Conservation (phyloP, 2,113 vertebrate species). For the Aramus guarauna region DNA sequence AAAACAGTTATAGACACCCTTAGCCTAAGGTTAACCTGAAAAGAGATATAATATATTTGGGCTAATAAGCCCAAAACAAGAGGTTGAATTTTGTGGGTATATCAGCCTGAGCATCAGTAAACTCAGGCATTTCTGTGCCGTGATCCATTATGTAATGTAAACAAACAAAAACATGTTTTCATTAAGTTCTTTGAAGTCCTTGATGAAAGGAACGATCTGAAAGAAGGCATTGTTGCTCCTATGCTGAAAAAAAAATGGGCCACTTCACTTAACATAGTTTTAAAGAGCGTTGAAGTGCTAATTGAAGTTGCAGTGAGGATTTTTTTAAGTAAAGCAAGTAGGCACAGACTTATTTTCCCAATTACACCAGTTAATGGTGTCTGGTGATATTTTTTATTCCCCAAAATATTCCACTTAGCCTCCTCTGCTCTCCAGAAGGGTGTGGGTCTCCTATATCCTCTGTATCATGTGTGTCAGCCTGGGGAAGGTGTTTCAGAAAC, state of each 20-base stretch:
- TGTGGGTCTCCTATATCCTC: neutral
- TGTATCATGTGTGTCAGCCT: neutral
- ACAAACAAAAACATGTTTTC: neutral
- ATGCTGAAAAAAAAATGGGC: neutral
- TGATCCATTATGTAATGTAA: neutral
- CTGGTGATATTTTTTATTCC: neutral
- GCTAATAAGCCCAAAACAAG: neutral
- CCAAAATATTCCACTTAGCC: neutral
- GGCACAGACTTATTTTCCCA: neutral
- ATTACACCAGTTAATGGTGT: neutral
- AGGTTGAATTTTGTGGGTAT: neutral
- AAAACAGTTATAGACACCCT: neutral
- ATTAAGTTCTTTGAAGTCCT: conserved; percentile 33
- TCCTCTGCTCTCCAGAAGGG: neutral
- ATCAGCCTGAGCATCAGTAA: neutral
- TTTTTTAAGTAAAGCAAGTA: neutral
- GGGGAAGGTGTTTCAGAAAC: neutral
- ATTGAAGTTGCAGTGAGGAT: neutral
- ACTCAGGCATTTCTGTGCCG: neutral
- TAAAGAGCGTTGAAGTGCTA: neutral
- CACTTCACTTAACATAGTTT: neutral
- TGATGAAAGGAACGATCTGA: neutral
- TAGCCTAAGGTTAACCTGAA: neutral
- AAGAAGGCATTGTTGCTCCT: neutral
- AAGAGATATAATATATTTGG: neutral